Base-by-base conservation (phyloP, 92 coral and sea anemone species). In the Zoanthus sansibaricus region DNA sequence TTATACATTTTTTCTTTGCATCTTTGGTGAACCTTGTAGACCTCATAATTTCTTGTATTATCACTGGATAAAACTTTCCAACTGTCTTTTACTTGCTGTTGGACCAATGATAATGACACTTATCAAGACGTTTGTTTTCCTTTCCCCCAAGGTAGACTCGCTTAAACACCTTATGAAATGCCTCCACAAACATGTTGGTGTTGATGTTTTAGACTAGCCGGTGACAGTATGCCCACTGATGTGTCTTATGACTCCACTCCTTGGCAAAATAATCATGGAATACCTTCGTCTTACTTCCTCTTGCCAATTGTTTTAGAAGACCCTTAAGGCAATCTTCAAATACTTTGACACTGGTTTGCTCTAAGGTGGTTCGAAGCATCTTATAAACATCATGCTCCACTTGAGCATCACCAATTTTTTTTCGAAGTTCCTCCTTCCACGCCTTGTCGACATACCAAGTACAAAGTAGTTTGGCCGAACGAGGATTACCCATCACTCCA, bases 161-260 rank as follows among this genome's bases (percentile, higher is more conserved):
- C 17, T 69, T 69, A 42, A 25, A 69, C 5, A 69, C 73, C 15
- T 47, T 25, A 32, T 69, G 73, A 46, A 69, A 69, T 69, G 73
- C 47, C 47, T 69, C 72, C 45, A 69, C 42, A 14, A 69, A 69
- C 73, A 69, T 69, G 73, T 69, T 69, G 14, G 73, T 69, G 45
- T 69, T 69, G 42, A 25, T 69, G 73, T 32, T 32, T 46, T 25
- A 32, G 15, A 25, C 73, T 1, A 69, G 45, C 9, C 73, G 16
- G 45, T 69, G 45, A 32, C 73, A 69, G 73, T 25, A 32, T 25
- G 44, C 44, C 73, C 32, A 31, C 73, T 69, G 73, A 25, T 69
- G 16, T 4, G 42, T 69, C 73, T 69, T 69, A 12, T 32, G 9
- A 25, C 42, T 32, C 73, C 44, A 69, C 45, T 69, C 73, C 45